A percentile compares a stretch with the other conserved stretches of the same genome.
phyloP scores from a whole-genome alignment of 2,888 invertebrate genomes.

The Isotomurus palustris region DNA sequence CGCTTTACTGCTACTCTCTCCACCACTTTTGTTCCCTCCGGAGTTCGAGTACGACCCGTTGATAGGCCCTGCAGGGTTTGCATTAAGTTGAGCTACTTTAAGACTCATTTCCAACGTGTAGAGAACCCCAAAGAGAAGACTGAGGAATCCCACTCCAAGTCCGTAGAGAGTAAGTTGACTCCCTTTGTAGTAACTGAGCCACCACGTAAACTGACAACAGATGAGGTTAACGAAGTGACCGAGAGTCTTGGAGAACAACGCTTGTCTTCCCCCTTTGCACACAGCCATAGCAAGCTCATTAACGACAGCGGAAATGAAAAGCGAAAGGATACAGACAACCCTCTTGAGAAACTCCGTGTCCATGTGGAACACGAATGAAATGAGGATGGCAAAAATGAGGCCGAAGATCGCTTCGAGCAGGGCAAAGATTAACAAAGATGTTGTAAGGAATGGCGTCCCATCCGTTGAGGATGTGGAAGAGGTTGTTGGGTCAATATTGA shows the following conservation, averaged over 20 bases:
- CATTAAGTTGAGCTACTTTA: slow-evolving; percentile 3
- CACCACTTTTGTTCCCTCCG: background rate
- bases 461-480: background rate
- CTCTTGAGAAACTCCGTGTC: slow-evolving; percentile 5
- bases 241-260: background rate
- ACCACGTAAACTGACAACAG: slow-evolving; percentile 7
- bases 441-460: background rate
- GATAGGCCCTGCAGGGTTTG: background rate
- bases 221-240: slow-evolving; percentile 7
- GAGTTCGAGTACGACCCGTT: background rate
- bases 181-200: slow-evolving; percentile 5
- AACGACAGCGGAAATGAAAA: background rate
- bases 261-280: no score
- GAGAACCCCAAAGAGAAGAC: slow-evolving; percentile 3
- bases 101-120: slow-evolving; percentile 9
- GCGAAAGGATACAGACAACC: slow-evolving; percentile 1
- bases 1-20: no score
- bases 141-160: slow-evolving; percentile 5
- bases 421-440: background rate
- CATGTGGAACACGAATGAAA: background rate
- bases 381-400: background rate
- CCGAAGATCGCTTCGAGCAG: slow-evolving; percentile 8
- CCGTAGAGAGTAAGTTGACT: slow-evolving; percentile 7
- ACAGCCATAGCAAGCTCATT: slow-evolving; percentile 1
- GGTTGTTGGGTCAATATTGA: no score